These are phyloP conservation scores for Drosophila busckii DNA, from an alignment of 1,140 invertebrate species.

Conservation along the genomic window DNA sequence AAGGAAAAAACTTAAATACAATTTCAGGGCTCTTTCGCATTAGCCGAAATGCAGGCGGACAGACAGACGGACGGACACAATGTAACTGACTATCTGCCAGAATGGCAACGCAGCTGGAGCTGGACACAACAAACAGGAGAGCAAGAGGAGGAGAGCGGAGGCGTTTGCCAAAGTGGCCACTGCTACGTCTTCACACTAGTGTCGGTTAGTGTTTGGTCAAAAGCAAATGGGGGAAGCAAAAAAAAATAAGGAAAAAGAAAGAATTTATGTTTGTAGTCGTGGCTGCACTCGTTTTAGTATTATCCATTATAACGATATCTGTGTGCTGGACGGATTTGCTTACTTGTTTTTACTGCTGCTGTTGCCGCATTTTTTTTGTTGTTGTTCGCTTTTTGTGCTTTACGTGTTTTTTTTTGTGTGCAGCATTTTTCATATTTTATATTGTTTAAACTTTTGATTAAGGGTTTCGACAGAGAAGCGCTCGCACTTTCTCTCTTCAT, in stretches of 20 bases:
- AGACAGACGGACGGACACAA: no score
- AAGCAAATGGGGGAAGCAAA: no score
- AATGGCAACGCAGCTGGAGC: no score
- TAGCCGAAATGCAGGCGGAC: no score
- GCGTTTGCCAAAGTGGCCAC: no score
- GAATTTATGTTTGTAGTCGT: not conserved
- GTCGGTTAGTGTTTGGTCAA: no score
- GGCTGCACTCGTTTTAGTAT: slow-evolving; percentile 25
- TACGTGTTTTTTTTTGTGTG: not conserved
- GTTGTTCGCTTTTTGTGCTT: slow-evolving; percentile 1
- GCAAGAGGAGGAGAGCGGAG: no score
- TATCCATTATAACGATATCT: slow-evolving; percentile 58
- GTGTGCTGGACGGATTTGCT: slow-evolving; percentile 33
- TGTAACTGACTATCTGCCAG: no score
- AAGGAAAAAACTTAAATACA: slow-evolving; percentile 35
- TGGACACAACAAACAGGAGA: no score
- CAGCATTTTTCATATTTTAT: slow-evolving; percentile 59
- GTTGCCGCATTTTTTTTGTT: not conserved
- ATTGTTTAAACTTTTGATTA: slow-evolving; percentile 73
- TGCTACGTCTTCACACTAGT: no score
- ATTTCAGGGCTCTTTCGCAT: slow-evolving; percentile 61
- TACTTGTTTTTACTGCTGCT: slow-evolving; percentile 9
- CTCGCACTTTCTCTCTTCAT: slow-evolving; percentile 1
- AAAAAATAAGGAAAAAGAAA: no score
- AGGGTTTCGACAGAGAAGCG: slow-evolving; percentile 40